A percentile compares a stretch with the other conserved stretches of the same genome.
phyloP scores from a whole-genome alignment of 2,113 vertebrate species.

The Bambusicola thoracicus region DNA sequence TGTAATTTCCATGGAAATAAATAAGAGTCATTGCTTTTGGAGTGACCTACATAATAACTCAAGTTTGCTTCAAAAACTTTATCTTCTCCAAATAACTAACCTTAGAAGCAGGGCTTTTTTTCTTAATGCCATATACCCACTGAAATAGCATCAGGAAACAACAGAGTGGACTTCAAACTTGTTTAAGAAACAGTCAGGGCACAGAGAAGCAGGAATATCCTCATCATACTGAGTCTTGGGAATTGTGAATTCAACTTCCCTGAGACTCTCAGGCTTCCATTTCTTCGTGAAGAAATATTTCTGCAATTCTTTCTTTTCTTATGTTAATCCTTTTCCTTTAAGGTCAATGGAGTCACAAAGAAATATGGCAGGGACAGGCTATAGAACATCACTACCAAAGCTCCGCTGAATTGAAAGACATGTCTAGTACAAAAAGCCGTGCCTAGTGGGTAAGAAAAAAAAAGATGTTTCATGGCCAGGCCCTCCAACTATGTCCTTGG shows the following conservation, averaged over 20 bases:
- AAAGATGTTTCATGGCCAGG: neutral
- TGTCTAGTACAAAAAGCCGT: neutral
- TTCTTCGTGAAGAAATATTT: neutral
- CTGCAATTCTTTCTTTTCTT: neutral
- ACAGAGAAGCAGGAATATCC: neutral
- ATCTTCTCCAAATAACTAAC: neutral
- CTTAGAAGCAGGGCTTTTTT: neutral
- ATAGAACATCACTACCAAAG: neutral
- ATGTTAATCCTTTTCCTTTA: constrained; percentile 12
- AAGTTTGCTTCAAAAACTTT: neutral
- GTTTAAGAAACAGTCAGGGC: neutral
- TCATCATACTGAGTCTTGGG: neutral
- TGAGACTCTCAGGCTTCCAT: neutral
- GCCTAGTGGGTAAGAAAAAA: constrained; percentile 20
- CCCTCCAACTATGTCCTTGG: constrained; percentile 24
- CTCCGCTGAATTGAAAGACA: neutral
- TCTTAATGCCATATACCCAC: neutral
- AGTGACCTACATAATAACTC: neutral
- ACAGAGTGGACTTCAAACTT: neutral
- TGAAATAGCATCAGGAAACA: neutral
- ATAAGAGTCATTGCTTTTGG: no score
- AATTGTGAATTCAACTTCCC: neutral
- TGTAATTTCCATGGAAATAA: no score
- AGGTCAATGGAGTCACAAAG: neutral
- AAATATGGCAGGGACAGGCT: neutral